Evolutionary conservation across 2,113 vertebrate species (phyloP).

Genomic region (Callocephalon fimbriatum): DNA sequence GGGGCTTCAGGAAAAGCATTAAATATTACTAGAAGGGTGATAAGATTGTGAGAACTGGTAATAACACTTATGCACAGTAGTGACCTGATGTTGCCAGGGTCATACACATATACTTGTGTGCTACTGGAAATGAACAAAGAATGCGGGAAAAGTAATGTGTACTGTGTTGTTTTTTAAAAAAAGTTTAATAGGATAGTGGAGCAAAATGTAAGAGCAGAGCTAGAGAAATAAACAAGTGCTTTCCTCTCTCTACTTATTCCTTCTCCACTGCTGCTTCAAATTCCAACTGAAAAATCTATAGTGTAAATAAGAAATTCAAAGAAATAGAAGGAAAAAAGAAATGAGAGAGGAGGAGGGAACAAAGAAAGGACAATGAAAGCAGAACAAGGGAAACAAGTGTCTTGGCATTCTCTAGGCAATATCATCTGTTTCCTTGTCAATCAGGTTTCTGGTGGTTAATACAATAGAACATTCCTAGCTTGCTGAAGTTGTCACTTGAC

Average conservation of each 20-base stretch:
- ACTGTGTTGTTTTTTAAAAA: background rate
- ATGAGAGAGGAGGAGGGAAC: background rate
- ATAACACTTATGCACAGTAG: background rate
- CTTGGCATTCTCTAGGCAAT: background rate
- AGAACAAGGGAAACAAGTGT: background rate
- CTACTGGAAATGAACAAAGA: background rate
- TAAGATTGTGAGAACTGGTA: background rate
- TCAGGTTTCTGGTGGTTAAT: background rate
- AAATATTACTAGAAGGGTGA: background rate
- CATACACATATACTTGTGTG: background rate
- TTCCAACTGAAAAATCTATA: background rate
- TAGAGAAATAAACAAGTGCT: background rate
- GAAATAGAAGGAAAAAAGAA: background rate
- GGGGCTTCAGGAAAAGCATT: background rate
- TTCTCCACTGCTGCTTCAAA: background rate
- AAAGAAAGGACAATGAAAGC: background rate
- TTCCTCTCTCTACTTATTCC: background rate
- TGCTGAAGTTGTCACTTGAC: slow-evolving; percentile 37
- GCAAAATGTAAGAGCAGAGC: background rate
- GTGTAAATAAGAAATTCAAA: background rate
- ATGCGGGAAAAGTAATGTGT: background rate
- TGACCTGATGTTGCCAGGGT: background rate
- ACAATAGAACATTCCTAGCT: background rate
- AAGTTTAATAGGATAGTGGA: background rate
- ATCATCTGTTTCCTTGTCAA: background rate